Percentiles rank a stretch among this genome's conserved stretches.
Evolutionary conservation across 64 coral and sea anemone species (phyloP).

Genomic region (Stichodactyla mertensii): DNA sequence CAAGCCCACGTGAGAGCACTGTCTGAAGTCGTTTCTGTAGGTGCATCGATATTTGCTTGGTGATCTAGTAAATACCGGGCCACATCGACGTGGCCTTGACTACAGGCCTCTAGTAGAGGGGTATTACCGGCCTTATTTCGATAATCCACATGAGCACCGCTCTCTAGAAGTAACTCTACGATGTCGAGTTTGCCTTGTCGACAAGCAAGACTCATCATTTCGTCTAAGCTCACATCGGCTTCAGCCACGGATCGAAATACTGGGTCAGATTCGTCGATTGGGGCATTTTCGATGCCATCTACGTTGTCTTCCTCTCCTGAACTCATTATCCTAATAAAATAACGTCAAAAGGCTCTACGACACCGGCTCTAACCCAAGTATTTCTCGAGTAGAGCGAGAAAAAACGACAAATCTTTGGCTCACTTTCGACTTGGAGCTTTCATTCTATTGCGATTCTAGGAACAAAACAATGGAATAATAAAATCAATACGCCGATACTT

Average conservation of each 20-base stretch:
- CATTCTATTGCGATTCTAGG: constrained; percentile 45
- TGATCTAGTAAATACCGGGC: constrained; percentile 96
- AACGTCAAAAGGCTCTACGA: constrained; percentile 24
- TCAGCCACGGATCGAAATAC: constrained; percentile 92
- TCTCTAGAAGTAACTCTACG: constrained; percentile 93
- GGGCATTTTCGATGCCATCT: constrained; percentile 72
- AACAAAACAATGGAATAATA: constrained; percentile 5
- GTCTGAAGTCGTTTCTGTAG: constrained; percentile 97
- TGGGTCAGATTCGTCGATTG: constrained; percentile 75
- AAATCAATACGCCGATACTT: neutral
- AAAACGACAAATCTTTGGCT: constrained; percentile 24
- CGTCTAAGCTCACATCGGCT: constrained; percentile 97
- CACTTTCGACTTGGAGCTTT: constrained; percentile 91
- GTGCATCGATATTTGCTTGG: constrained; percentile 88
- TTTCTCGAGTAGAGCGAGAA: constrained; percentile 30
- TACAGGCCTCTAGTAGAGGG: constrained; percentile 95
- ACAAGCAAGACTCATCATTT: constrained; percentile 99
- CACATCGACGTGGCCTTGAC: constrained; percentile 97
- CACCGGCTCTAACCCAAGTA: constrained; percentile 9
- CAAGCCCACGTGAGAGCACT: constrained; percentile 99
- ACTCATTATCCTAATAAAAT: constrained; percentile 73
- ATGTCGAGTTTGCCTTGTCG: constrained; percentile 99
- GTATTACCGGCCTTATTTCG: constrained; percentile 99
- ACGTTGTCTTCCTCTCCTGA: constrained; percentile 91
- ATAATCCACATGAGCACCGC: constrained; percentile 98